Conservation (phyloP, 1,140 invertebrate genomes). For the Cydia pomonella region DNA sequence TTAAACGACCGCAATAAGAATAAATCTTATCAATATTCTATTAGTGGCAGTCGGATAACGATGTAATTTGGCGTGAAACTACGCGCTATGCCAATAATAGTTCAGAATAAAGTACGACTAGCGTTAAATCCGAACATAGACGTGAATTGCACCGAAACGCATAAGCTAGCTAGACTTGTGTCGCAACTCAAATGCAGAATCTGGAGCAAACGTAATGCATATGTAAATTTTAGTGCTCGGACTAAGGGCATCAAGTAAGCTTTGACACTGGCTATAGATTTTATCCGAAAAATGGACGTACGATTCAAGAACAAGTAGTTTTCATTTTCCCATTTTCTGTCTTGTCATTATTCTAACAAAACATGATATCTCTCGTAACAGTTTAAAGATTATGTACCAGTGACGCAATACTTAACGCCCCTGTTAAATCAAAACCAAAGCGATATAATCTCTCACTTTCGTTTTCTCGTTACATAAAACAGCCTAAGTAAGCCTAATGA, state of each 20-base stretch:
- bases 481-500: conserved; percentile 20
- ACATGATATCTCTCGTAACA: not conserved
- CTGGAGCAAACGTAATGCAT: conserved; percentile 68
- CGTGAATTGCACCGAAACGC: conserved; percentile 58
- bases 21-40: conserved; percentile 33
- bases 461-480: conserved; percentile 26
- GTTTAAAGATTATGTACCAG: not conserved
- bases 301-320: not conserved
- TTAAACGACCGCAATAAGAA: conserved; percentile 27
- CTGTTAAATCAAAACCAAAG: conserved; percentile 20
- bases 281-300: conserved; percentile 23
- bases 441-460: conserved; percentile 32
- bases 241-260: conserved; percentile 42
- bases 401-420: conserved; percentile 11
- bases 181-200: conserved; percentile 61
- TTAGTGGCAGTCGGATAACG: not conserved
- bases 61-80: conserved; percentile 39
- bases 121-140: conserved; percentile 53
- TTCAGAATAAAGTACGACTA: conserved; percentile 36
- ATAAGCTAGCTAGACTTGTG: conserved; percentile 49
- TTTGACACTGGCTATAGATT: conserved; percentile 46
- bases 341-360: not conserved
- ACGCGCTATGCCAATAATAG: conserved; percentile 42
- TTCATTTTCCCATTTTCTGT: not conserved
- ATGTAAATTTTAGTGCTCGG: conserved; percentile 60